Base-by-base conservation (phyloP, 2,113 vertebrate genomes). In the Microtus oregoni region DNA sequence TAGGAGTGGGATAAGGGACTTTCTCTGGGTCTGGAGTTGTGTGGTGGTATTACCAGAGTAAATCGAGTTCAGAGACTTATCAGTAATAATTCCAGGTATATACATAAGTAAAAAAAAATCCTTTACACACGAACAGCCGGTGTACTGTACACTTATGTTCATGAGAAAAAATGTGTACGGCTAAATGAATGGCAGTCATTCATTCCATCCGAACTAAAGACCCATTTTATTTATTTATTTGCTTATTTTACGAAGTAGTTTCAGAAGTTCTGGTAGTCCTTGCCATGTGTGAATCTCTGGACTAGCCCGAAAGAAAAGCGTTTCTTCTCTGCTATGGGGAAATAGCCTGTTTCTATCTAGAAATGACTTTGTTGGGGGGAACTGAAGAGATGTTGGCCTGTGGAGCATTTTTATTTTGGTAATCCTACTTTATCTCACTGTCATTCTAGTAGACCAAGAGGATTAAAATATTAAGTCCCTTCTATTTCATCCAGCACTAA, bases 381-480 rank as follows among this genome's bases (percentile, higher is more conserved):
- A 73, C 7, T 5, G 5, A 47, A 41, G 73, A 79, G 17, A 38
- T 95, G 28, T 61, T 93, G 83, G 30, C 11, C 50, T 76, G 8
- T 73, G 32, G 7, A 67, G 7, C 38, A n/a, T 88, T 81, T 14
- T 86, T 91, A 78, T n/a, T 76, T 81, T 87, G 63, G 44, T 85
- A 72, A 94, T 52, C 28, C 85, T 22, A 73, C 89, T 94, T 92
- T 85, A 67, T 90, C 44, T 92, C 78, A 38, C 22, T 70, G 12
- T 85, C 47, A 77, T 91, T 28, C n/a, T 19, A 78, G 32, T 58
- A 89, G 41, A 61, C 52, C 72, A 96, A 94, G 70, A 68, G 38
- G 35, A 68, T 96, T 96, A 86, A 94, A 96, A 50, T 96, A 83
- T 44, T 94, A 44, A 28, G 35, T 82, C 11, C 65, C n/a, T 92